These are phyloP conservation scores for Tretioscincus oriximinensis DNA, from an alignment of 2,113 vertebrate genomes.

Conservation along the genomic window DNA sequence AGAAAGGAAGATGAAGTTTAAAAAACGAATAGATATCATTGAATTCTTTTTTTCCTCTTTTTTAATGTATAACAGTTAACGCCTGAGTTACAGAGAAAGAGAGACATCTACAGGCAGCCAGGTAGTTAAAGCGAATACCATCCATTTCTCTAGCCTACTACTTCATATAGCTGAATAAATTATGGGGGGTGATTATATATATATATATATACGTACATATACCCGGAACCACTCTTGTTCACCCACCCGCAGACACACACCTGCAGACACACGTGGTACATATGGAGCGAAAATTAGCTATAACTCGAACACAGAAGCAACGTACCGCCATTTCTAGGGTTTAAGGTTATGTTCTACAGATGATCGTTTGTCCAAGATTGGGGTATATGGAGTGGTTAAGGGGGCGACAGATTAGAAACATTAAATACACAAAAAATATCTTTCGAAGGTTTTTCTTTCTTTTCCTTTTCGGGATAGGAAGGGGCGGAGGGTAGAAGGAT, in stretches of 20 bases:
- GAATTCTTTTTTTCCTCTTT: slow-evolving; percentile 54
- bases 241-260: slow-evolving; percentile 16
- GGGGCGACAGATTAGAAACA: slow-evolving; percentile 77
- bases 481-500: neutral
- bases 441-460: neutral
- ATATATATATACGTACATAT: slow-evolving; percentile 84
- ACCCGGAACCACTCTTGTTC: slow-evolving; percentile 54
- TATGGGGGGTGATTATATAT: slow-evolving; percentile 93
- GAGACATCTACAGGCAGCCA: slow-evolving; percentile 95
- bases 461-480: slow-evolving; percentile 22
- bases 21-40: slow-evolving; percentile 30
- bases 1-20: neutral
- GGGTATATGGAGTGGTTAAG: slow-evolving; percentile 71
- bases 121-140: slow-evolving; percentile 98
- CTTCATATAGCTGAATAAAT: slow-evolving; percentile 99
- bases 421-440: slow-evolving; percentile 71
- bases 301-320: slow-evolving; percentile 85
- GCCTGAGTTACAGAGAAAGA: slow-evolving; percentile 96
- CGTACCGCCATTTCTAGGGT: slow-evolving; percentile 69
- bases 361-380: slow-evolving; percentile 69
- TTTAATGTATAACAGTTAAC: slow-evolving; percentile 99
- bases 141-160: slow-evolving; percentile 91
- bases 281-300: slow-evolving; percentile 74
- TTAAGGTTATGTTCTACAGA: slow-evolving; percentile 69
- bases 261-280: slow-evolving; percentile 45